These are phyloP conservation scores for Sisyra nigra DNA, from an alignment of 2,888 invertebrate genomes.

Conservation along the genomic window DNA sequence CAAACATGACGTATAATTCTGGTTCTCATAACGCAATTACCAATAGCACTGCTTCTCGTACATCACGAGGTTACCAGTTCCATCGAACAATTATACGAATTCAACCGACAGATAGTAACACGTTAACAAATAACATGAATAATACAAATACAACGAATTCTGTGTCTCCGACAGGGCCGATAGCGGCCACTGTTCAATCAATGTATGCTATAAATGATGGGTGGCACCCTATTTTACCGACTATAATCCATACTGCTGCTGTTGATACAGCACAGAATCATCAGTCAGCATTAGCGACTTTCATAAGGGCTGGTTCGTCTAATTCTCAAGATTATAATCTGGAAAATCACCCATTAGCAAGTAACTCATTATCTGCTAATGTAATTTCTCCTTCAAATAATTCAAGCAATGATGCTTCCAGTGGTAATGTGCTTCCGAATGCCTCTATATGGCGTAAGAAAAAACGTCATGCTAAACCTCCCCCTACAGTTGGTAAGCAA, in stretches of 20 bases:
- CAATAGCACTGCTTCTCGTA: neutral
- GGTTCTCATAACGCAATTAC: neutral
- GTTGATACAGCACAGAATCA: neutral
- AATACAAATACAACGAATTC: conserved; percentile 1
- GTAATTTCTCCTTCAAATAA: neutral
- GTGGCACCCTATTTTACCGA: conserved; percentile 6
- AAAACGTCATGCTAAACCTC: conserved; percentile 1
- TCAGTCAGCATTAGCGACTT: neutral
- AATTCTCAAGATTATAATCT: neutral
- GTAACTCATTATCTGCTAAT: neutral
- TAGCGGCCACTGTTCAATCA: conserved; percentile 2
- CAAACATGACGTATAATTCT: conserved; percentile 1
- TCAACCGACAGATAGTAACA: neutral
- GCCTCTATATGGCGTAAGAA: conserved; percentile 1
- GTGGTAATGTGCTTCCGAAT: neutral
- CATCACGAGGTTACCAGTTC: neutral
- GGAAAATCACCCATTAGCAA: neutral
- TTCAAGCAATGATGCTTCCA: neutral
- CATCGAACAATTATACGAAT: conserved; percentile 5
- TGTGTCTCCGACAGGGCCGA: neutral
- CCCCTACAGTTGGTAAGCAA: too few relatives aligned
- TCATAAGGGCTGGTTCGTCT: neutral
- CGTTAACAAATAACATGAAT: conserved; percentile 1
- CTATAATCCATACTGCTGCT: neutral
- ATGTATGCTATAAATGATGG: conserved; percentile 1